Conservation (phyloP, 2,113 vertebrate species). For the Callipepla californica region DNA sequence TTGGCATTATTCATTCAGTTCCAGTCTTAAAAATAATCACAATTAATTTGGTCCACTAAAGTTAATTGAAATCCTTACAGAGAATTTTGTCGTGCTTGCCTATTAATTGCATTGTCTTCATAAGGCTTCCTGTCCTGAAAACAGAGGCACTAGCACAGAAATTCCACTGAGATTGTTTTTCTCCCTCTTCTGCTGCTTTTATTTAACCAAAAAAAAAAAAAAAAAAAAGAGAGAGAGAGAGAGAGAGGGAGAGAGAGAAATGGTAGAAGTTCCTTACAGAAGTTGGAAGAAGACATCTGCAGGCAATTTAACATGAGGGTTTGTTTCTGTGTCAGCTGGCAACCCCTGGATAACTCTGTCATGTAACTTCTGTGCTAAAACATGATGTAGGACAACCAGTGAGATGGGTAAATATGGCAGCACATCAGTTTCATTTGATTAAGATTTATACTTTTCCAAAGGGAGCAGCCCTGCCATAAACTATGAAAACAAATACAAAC, state of each 20-base stretch:
- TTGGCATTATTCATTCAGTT: slow-evolving; percentile 48
- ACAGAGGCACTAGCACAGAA: slow-evolving; percentile 61
- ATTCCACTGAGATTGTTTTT: slow-evolving; percentile 61
- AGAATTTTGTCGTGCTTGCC: background rate
- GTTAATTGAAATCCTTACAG: slow-evolving; percentile 40
- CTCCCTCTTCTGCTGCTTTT: slow-evolving; percentile 66
- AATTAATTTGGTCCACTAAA: slow-evolving; percentile 19
- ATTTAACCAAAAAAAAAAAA: slow-evolving; percentile 20
- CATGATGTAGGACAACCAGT: slow-evolving; percentile 71
- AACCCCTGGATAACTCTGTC: slow-evolving; percentile 71
- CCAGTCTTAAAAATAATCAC: slow-evolving; percentile 27
- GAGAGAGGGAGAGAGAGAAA: background rate
- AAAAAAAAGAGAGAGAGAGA: background rate
- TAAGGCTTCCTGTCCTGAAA: slow-evolving; percentile 54
- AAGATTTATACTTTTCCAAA: slow-evolving; percentile 54
- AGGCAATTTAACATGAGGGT: slow-evolving; percentile 70
- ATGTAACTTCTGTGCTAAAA: slow-evolving; percentile 69
- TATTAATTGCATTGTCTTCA: slow-evolving; percentile 58
- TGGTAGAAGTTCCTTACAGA: slow-evolving; percentile 62
- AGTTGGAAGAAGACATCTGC: slow-evolving; percentile 69
- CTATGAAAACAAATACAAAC: background rate
- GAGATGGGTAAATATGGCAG: slow-evolving; percentile 63
- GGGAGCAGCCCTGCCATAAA: background rate
- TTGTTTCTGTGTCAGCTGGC: slow-evolving; percentile 73
- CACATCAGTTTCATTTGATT: slow-evolving; percentile 61